Base-by-base conservation (phyloP, 2,797 vertebrate genomes). In the Agapornis canus region DNA sequence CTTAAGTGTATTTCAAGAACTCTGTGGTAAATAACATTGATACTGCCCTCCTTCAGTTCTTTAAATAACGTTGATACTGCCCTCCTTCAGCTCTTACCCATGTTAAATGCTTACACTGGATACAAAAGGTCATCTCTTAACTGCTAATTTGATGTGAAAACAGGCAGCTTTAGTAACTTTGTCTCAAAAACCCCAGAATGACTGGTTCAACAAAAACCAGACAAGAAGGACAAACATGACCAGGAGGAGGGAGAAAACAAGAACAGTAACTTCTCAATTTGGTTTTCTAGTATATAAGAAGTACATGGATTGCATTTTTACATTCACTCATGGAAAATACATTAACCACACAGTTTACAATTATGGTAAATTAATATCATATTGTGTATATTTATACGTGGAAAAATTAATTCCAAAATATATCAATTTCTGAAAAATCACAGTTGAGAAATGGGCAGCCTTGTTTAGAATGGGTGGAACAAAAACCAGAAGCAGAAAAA, bases 401-500 rank as follows among this genome's bases (percentile, higher is more conserved):
- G 25, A 66, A 88, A 86, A 89, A 42, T 52, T 5, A 93, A 82
- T 22, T 56, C n/a, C 10, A 72, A 84, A 32, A 10, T 60, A 65
- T 21, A 78, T 25, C 26, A n/a, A 70, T 9, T 69, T 82, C 25
- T 56, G 68, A 76, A 92, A 94, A 79, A 47, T n/a, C 45, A 64
- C 11, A 63, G 17, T 14, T 65, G 22, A 69, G 48, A 89, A 77
- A 56, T 15, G 7, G 29, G 29, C 22, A 94, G 22, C 8, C 18
- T 59, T 29, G 39, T 60, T 88, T 54, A 65, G 43, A 86, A 72
- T 43, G 25, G 84, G 13, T 10, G 89, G 57, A 88, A 79, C 1
- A 76, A 89, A 90, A 91, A 88, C 4, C n/a, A 82, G 49, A 86
- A 70, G 66, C 9, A 90, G 57, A 82, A 91, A 80, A 89, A 78